phyloP scores from a whole-genome alignment of 2,797 vertebrate genomes.

The Peromyscus aztecus region DNA sequence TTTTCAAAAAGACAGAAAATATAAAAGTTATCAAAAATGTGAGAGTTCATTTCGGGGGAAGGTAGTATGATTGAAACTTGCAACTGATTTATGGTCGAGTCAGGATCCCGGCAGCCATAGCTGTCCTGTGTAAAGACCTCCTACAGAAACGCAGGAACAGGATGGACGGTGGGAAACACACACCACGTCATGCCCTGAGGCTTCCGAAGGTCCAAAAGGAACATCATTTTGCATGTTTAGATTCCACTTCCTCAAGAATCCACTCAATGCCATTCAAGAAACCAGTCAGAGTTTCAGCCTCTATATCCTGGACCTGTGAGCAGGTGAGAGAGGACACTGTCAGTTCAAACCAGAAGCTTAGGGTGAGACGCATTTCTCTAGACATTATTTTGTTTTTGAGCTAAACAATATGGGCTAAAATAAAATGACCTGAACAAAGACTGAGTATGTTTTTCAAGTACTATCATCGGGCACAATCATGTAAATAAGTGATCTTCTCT shows the following conservation, averaged over 20 bases:
- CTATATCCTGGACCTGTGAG: conserved; percentile 93
- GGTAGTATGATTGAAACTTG: conserved; percentile 42
- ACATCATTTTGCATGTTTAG: conserved; percentile 83
- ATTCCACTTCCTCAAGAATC: conserved; percentile 92
- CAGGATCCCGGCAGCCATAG: conserved; percentile 10
- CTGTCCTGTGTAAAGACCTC: conserved; percentile 38
- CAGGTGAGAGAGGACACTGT: neutral
- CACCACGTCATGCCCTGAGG: conserved; percentile 28
- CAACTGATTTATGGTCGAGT: conserved; percentile 66
- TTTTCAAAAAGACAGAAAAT: conserved; percentile 71
- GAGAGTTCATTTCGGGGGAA: conserved; percentile 58
- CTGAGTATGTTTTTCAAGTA: neutral
- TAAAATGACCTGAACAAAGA: conserved; percentile 18
- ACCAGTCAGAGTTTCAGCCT: conserved; percentile 92
- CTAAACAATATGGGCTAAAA: neutral
- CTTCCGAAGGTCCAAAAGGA: conserved; percentile 25
- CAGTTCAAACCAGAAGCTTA: conserved; percentile 41
- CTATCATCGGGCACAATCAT: neutral
- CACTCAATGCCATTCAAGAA: conserved; percentile 94
- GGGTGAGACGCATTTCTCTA: conserved; percentile 19
- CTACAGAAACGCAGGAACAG: conserved; percentile 55
- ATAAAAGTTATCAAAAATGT: conserved; percentile 77
- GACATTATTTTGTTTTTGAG: neutral
- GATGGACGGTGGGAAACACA: conserved; percentile 58
- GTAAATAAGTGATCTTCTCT: neutral